A percentile compares a stretch with the other conserved stretches of the same genome.
Evolutionary conservation across 2,113 vertebrate genomes (phyloP).

Genomic region (Cyanoramphus novaezelandiae): DNA sequence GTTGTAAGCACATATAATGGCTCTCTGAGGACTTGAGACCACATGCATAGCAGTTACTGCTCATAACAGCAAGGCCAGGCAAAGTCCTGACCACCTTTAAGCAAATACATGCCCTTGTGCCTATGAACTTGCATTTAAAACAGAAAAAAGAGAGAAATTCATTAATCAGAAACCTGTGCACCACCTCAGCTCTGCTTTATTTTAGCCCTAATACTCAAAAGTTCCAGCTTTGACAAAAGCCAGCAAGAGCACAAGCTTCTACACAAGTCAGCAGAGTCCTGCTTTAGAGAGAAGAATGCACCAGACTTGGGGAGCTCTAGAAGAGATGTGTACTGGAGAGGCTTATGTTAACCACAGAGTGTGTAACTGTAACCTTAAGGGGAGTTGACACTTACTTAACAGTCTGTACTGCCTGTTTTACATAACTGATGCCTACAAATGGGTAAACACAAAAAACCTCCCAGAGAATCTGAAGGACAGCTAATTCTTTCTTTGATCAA

Average conservation of each 20-base stretch:
- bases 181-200: not conserved
- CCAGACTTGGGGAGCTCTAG: not conserved
- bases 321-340: not conserved
- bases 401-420: not conserved
- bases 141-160: not conserved
- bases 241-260: not conserved
- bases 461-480: not conserved
- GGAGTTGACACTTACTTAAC: not conserved
- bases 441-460: not conserved
- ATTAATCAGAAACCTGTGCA: not conserved
- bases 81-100: not conserved
- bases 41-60: not conserved
- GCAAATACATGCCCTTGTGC: not conserved
- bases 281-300: not conserved
- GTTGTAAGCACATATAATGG: not conserved
- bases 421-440: not conserved
- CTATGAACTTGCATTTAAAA: not conserved
- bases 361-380: not conserved
- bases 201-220: not conserved
- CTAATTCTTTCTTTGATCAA: not conserved
- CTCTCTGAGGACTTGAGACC: not conserved
- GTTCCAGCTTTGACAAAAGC: not conserved
- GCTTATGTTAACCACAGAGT: fast-evolving
- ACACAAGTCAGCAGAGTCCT: not conserved
- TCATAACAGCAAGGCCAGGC: not conserved